Percentiles rank a stretch among this genome's conserved stretches.
These are phyloP conservation scores for Caenorhabditis macrosperma DNA, from an alignment of 2,888 invertebrate genomes.

Conservation along the genomic window DNA sequence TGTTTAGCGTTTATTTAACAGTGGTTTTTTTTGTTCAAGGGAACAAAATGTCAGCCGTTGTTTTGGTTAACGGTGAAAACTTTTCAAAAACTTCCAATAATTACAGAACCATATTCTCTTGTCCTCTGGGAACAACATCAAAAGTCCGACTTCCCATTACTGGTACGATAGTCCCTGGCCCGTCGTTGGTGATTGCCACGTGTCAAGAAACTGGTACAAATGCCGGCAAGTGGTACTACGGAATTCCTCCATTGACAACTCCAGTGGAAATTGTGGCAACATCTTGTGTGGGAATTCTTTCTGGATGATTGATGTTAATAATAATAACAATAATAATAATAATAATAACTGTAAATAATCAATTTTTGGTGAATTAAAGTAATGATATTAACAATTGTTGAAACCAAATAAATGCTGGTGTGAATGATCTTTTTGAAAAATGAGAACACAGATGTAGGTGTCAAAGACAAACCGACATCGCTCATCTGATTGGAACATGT, in stretches of 20 bases:
- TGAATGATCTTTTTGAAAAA: no score
- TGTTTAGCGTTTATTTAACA: not conserved
- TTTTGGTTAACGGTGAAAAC: not conserved
- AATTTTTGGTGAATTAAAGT: no score
- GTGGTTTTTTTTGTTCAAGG: no score
- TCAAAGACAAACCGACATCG: no score
- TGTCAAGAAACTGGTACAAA: constrained; percentile 48
- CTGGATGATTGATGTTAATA: constrained; percentile 15
- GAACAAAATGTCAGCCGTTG: no score
- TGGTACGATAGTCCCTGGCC: constrained; percentile 28
- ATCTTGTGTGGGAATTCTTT: constrained; percentile 27
- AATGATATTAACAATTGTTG: no score
- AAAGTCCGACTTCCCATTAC: constrained; percentile 21
- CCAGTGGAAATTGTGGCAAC: constrained; percentile 46
- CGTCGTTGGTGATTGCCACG: constrained; percentile 33
- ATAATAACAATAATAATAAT: no score
- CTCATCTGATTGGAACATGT: no score
- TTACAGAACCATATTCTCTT: constrained; percentile 44
- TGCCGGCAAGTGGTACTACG: constrained; percentile 55
- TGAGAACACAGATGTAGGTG: no score
- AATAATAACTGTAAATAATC: no score
- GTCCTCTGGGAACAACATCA: constrained; percentile 37
- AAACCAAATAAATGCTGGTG: no score
- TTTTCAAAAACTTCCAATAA: no score
- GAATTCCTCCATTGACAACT: constrained; percentile 38